Evolutionary conservation across 2,888 invertebrate genomes (phyloP), one percentile per base, ranked within the genome.

Genomic region (Apantesis nais): DNA sequence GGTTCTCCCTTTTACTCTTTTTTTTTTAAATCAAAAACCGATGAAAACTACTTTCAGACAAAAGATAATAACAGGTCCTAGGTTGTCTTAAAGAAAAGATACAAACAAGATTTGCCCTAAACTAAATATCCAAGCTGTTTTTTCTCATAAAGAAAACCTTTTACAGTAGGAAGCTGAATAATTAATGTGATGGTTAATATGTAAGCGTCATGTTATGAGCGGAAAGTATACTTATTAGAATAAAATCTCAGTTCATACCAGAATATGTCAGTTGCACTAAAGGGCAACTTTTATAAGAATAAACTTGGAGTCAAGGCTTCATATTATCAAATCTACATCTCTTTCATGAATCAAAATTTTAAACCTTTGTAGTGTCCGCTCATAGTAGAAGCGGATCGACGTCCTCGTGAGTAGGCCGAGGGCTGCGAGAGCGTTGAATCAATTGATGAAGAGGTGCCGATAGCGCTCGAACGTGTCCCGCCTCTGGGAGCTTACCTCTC

Each of bases 381-480:
- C 74, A 74, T 76, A 78, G 72, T 76, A 73, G 70, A 67, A 77
- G 71, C 83, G 86, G 87, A 87, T 85, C 88, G 83, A 80, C 85
- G 89, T 70, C 85, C 89, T 81, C 80, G 78, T 74, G 83, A 85
- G 85, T 74, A 80, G 83, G 68, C 71, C 48, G 69, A 69, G 69
- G 67, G 72, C 52, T 34, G 16, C 62, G 66, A 72, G 72, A 83
- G 83, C 77, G 82, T 77, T 71, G 83, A 87, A 93, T 94, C 94
- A 90, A 95, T 95, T 94, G 94, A 95, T 95, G 92, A 92, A 94
- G 93, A 89, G 91, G 74, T 68, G 68, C 71, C 78, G 94, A 94
- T 94, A 93, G 81, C 72, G 73, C 79, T 73, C 84, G 90, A 87
- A 94, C 94, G 94, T 94, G 94, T 90, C 86, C 81, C 87, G 89